These are phyloP conservation scores for Lutjanus argentimaculatus DNA, from an alignment of 2,797 vertebrate genomes.

Conservation along the genomic window DNA sequence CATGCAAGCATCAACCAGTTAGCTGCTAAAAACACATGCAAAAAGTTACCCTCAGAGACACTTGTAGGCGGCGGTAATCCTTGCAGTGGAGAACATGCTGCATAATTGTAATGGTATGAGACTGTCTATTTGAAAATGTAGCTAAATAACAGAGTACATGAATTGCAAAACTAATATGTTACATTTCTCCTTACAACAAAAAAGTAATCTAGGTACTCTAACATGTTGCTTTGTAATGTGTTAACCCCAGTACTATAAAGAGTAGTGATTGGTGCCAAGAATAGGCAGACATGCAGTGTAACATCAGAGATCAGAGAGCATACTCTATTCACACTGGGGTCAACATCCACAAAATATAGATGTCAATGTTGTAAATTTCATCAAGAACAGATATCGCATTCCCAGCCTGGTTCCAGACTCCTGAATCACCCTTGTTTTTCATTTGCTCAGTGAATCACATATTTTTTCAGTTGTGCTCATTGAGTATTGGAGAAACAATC, in stretches of 20 bases:
- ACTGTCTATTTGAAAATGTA: too few relatives aligned
- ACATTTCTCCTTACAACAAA: too few relatives aligned
- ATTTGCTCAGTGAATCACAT: not conserved
- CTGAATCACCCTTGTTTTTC: not conserved
- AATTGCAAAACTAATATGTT: too few relatives aligned
- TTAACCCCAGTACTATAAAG: not conserved
- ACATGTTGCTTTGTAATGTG: too few relatives aligned
- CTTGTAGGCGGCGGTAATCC: too few relatives aligned
- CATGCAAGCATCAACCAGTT: too few relatives aligned
- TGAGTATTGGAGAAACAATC: not conserved
- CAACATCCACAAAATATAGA: not conserved
- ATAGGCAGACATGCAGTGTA: not conserved
- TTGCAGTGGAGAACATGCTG: too few relatives aligned
- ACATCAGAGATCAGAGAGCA: not conserved
- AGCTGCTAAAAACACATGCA: too few relatives aligned
- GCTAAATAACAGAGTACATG: too few relatives aligned
- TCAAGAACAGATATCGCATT: not conserved
- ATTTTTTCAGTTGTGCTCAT: not conserved
- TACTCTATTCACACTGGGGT: not conserved
- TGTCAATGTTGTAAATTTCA: not conserved
- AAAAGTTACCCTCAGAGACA: too few relatives aligned
- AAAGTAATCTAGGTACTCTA: too few relatives aligned
- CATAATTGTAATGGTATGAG: too few relatives aligned
- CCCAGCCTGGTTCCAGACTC: not conserved
- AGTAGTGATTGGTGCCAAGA: not conserved